Base-by-base conservation (phyloP, 2,797 vertebrate species). In the Halcyon smyrnensis region DNA sequence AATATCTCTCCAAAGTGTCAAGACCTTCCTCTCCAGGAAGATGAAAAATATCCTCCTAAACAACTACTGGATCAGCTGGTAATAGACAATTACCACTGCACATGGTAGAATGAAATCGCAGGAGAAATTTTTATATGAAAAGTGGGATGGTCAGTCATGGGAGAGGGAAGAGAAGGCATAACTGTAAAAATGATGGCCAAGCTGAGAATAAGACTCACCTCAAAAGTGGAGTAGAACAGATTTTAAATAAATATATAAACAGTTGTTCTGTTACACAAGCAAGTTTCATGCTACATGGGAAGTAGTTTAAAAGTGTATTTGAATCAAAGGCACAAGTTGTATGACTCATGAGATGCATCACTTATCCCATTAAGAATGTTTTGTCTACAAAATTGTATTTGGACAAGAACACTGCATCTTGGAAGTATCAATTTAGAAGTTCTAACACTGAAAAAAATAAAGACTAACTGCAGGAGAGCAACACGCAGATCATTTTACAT, bases 201-300 rank as follows among this genome's bases (percentile, higher is more conserved):
- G 56, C 36, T 84, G 34, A 60, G n/a, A 36, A 39, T 53, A 67
- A 74, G n/a, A 50, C 16, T 82, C 19, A 27, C 11, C 71, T 65
- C n/a, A 8, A 39, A 23, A 84, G 17, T 0, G 5, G 45, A 78
- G 16, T 1, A 1, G 46, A 59, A 77, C 0, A 83, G 8, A 46
- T 41, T 57, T 11, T 19, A 59, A 84, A 51, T 1, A 56, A 24
- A n/a, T 1, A 54, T 56, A 41, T 9, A 16, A 60, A 25, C 2
- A 46, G 3, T 39, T 65, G 19, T 54, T 79, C 48, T 53, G 48
- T 53, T 39, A 79, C 56, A 65, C 24, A 59, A 82, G 45, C 24
- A 50, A 56, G 30, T 50, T 50, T 57, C 50, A 68, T 10, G 28
- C 21, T 79, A 41, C 9, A 6, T 6, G 3, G 30, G 23, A 12